Evolutionary conservation across 1,140 invertebrate genomes (phyloP).

Genomic region (Drosophila funebris): DNA sequence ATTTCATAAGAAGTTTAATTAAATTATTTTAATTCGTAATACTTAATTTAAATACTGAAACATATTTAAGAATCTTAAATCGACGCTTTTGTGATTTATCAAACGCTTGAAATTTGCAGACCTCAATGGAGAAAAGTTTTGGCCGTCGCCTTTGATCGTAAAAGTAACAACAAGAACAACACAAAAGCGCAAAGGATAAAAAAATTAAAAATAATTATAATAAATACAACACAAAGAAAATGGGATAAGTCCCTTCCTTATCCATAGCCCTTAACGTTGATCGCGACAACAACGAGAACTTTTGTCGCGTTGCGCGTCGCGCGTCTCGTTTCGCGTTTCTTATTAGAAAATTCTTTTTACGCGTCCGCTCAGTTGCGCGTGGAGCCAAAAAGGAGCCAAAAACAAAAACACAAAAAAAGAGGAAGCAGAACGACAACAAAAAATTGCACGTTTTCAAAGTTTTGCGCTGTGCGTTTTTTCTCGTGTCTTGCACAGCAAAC

Average conservation of each 20-base stretch:
- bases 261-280: neutral
- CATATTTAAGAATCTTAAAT: neutral
- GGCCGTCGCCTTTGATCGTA: conserved; percentile 41
- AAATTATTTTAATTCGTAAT: neutral
- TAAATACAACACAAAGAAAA: conserved; percentile 42
- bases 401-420: conserved; percentile 3
- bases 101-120: conserved; percentile 8
- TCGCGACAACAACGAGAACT: conserved; percentile 22
- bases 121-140: conserved; percentile 19
- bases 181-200: conserved; percentile 33
- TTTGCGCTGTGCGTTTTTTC: conserved; percentile 32
- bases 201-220: conserved; percentile 47
- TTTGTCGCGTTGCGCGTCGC: conserved; percentile 23
- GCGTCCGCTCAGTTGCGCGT: conserved; percentile 31
- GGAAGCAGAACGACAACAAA: conserved; percentile 14
- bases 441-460: conserved; percentile 57
- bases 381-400: conserved; percentile 15
- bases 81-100: conserved; percentile 6
- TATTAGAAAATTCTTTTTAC: conserved; percentile 65
- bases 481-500: conserved; percentile 51
- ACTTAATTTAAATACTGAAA: neutral
- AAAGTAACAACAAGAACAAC: too few relatives aligned
- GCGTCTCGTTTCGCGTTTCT: conserved; percentile 35
- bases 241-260: neutral
- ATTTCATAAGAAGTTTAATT: neutral